phyloP scores from a whole-genome alignment of 2,888 invertebrate genomes.

The Tanypteryx hageni region DNA sequence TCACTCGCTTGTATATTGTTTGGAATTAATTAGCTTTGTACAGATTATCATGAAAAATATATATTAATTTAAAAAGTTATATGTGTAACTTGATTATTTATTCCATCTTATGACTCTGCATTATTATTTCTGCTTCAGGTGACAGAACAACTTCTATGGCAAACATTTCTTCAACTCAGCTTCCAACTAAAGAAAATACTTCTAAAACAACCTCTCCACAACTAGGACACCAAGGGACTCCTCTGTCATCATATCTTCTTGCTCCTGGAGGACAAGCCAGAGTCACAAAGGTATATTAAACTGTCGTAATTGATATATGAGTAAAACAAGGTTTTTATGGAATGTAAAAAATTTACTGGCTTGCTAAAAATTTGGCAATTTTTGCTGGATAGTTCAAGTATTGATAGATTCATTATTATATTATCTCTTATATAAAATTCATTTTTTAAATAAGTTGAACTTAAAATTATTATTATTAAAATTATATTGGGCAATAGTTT shows the following conservation, averaged over 20 bases:
- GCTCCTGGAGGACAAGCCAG: constrained; percentile 57
- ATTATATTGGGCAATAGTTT: too few species aligned
- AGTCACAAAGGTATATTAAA: constrained; percentile 35
- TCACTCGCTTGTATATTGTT: not conserved
- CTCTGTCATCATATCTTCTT: constrained; percentile 51
- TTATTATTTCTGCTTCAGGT: not conserved
- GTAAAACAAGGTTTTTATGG: not conserved
- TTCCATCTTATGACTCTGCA: not conserved
- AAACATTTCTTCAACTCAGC: not conserved
- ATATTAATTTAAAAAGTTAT: not conserved
- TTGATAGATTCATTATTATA: not conserved
- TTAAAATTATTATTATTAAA: too few species aligned
- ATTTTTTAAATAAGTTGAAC: too few species aligned
- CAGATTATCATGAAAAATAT: not conserved
- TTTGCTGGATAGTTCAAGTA: not conserved
- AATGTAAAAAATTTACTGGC: not conserved
- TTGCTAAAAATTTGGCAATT: too few species aligned
- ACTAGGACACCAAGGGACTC: constrained; percentile 17
- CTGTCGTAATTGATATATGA: not conserved
- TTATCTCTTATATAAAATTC: not conserved
- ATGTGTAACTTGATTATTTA: not conserved
- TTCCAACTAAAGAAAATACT: not conserved
- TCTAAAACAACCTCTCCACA: not conserved
- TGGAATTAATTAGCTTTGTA: not conserved
- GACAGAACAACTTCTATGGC: not conserved